Base-by-base conservation (phyloP, 1,140 invertebrate species). In the Diuraphis noxia region DNA sequence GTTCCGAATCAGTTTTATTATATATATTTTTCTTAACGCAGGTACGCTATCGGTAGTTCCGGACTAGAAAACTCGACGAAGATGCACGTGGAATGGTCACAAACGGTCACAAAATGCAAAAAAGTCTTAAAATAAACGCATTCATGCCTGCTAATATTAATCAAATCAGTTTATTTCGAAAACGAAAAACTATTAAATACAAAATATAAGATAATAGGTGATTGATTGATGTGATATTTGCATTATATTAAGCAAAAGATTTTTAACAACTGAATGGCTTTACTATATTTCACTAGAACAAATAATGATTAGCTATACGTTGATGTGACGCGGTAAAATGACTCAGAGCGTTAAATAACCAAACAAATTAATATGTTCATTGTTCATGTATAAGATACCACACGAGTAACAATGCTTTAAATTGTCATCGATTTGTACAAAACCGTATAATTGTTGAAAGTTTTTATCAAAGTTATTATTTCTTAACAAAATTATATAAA, bases 1-100 rank as follows among this genome's bases (percentile, higher is more conserved):
- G 13, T 72, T 72, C 56, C 56, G n/a, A 72, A 72, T 72, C n/a
- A n/a, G 56, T n/a, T 72, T 72, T 72, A 72, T 72, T 72, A 72
- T 72, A n/a, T 72, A n/a, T 17, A 17, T 72, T 72, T 72, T 72
- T 19, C 13, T 72, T 17, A n/a, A n/a, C 30, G 4, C 56, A 72
- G n/a, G 30, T 72, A 30, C 30, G 52, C 10, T 56, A n/a, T n/a
- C 4, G 7, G 25, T 30, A 30, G 9, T 56, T 56, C 52, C 52
- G 52, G 52, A 56, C 52, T n/a, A n/a, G 0, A 72, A n/a, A 72
- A 72, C 2, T 56, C 30, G n/a, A 13, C 13, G 13, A 72, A 5
- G 30, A n/a, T 13, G 10, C 4, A 17, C 30, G 30, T 34, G n/a
- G 17, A 5, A 13, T 13, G n/a, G n/a, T 72, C n/a, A n/a, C 56